Conservation (phyloP, 1,140 invertebrate species). For the Lepidurus arcticus region DNA sequence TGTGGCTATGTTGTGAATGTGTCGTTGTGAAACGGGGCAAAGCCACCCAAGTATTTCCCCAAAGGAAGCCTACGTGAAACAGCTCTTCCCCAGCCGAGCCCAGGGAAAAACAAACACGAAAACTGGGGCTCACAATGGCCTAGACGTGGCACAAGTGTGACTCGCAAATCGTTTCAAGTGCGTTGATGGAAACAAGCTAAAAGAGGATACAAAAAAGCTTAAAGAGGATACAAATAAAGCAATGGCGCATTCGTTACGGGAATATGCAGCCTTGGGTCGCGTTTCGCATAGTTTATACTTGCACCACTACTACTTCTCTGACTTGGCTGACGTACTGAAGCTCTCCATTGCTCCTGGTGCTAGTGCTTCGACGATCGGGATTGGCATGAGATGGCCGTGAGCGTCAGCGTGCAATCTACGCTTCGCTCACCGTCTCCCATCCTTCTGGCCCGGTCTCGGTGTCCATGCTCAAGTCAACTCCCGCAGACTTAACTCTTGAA, state of each 20-base stretch:
- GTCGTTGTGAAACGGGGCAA: conserved; percentile 16
- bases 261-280: neutral
- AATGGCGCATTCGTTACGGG: conserved; percentile 1
- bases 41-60: neutral
- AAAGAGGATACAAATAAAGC: neutral
- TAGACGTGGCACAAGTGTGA: conserved; percentile 21
- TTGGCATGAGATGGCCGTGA: conserved; percentile 16
- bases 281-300: neutral
- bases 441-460: neutral
- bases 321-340: neutral
- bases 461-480: conserved; percentile 19
- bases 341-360: neutral
- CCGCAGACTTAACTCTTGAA: neutral
- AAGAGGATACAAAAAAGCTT: neutral
- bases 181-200: conserved; percentile 10
- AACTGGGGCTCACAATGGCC: neutral
- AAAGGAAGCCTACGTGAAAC: neutral
- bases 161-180: conserved; percentile 5
- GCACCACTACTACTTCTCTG: neutral
- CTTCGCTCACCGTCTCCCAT: conserved; percentile 4
- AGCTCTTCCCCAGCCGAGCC: neutral
- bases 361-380: conserved; percentile 9
- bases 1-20: conserved; percentile 6
- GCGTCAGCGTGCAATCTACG: conserved; percentile 1
- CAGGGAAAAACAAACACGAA: conserved; percentile 1